Evolutionary conservation across 2,888 invertebrate species (phyloP), one percentile per base, ranked within the genome.

Genomic region (Vesta saturnalis): DNA sequence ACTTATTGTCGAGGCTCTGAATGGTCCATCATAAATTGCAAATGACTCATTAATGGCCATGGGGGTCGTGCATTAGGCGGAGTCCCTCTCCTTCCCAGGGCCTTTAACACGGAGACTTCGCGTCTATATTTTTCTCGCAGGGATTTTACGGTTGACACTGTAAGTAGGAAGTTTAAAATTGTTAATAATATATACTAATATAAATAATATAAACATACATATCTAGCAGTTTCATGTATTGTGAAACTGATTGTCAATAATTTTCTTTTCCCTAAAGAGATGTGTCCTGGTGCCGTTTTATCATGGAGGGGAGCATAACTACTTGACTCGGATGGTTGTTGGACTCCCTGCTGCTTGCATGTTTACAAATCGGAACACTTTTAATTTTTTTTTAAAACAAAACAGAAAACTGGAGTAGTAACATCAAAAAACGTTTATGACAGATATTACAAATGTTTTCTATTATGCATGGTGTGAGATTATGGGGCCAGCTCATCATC

Each of bases 111-210:
- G 43, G 43, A 43, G 43, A 43, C 43, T 10, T 43, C 14, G 43
- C n/a, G 14, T 43, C 14, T 43, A n/a, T n/a, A 43, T 43, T 14
- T 23, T 23, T 23, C 23, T 5, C 23, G 23, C 3, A 23, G 14
- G 14, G 43, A 10, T 43, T 43, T 43, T 43, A 43, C 5, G 2
- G 43, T 43, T 43, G 43, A 43, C n/a, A 43, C 43, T 43, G n/a
- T 43, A 43, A 43, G 43, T 43, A 43, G 14, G 43, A 43, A 43
- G 43, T 43, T 43, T 43, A 43, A 14, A 43, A 43, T 43, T 43
- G n/a, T 43, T 43, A 43, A 43, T 43, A 43, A 43, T 43, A 43
- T 43, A 43, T 43, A 23, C 8, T 5, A 3, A 23, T 14, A 30
- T 30, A 30, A 43, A 43, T n/a, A 43, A 8, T 14, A 43, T 43